A percentile compares a stretch with the other conserved stretches of the same genome.
phyloP scores from a whole-genome alignment of 2,113 vertebrate species.

The Caloenas nicobarica region DNA sequence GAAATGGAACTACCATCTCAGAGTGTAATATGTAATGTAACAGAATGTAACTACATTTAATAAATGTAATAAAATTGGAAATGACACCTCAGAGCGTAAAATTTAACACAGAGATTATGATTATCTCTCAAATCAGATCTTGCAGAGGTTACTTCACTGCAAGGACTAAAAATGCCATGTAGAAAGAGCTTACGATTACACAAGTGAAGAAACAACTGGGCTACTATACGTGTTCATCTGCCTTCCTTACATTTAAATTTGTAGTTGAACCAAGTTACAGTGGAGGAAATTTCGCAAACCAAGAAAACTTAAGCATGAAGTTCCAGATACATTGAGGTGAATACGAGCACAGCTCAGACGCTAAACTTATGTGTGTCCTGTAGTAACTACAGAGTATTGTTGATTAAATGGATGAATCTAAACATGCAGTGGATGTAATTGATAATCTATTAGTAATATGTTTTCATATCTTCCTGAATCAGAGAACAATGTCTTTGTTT shows the following conservation, averaged over 20 bases:
- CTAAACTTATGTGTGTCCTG: background rate
- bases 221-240: background rate
- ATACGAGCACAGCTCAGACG: background rate
- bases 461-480: background rate
- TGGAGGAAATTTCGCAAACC: background rate
- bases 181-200: background rate
- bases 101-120: background rate
- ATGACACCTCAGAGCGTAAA: background rate
- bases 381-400: background rate
- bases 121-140: background rate
- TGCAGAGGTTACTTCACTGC: background rate
- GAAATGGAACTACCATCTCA: background rate
- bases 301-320: background rate
- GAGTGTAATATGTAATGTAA: too few relatives aligned
- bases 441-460: background rate
- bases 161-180: background rate
- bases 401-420: background rate
- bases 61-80: background rate
- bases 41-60: too few relatives aligned
- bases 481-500: background rate
- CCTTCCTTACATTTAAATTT: background rate
- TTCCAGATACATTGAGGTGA: background rate
- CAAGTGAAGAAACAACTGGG: background rate
- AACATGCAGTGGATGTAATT: background rate
- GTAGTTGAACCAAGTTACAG: accelerated